Evolutionary conservation across 2,797 vertebrate species (phyloP).

Genomic region (Intellagama lesueurii): DNA sequence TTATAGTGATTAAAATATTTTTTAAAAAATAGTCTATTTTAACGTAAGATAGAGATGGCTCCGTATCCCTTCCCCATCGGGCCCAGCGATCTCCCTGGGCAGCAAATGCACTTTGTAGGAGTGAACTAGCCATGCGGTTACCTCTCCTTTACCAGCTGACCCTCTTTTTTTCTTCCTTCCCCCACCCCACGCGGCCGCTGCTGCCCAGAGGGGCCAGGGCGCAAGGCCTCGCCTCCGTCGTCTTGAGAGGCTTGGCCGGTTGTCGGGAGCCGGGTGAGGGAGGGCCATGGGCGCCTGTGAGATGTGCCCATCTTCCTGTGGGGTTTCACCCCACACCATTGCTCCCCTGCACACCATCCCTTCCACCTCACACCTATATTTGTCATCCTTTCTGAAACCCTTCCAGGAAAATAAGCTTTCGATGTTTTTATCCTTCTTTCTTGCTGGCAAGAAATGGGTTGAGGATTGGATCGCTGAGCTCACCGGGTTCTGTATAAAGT

Average conservation of each 20-base stretch:
- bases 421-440: constrained; percentile 74
- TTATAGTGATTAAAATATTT: constrained; percentile 70
- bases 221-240: too few species aligned
- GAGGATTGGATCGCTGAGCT: constrained; percentile 20
- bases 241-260: too few species aligned
- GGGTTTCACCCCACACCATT: neutral
- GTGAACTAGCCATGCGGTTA: neutral
- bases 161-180: too few species aligned
- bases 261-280: neutral
- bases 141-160: neutral
- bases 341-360: too few species aligned
- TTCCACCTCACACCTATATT: too few species aligned
- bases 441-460: constrained; percentile 76
- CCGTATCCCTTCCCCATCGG: constrained; percentile 24
- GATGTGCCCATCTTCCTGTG: too few species aligned
- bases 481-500: neutral
- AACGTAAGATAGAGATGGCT: constrained; percentile 67
- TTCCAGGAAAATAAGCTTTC: constrained; percentile 51
- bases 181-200: neutral
- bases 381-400: neutral
- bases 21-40: constrained; percentile 75
- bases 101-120: constrained; percentile 8
- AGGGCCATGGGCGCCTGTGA: neutral
- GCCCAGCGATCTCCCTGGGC: neutral
- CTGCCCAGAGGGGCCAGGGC: neutral